phyloP scores from a whole-genome alignment of 2,113 vertebrate species.

The Tetrao urogallus region DNA sequence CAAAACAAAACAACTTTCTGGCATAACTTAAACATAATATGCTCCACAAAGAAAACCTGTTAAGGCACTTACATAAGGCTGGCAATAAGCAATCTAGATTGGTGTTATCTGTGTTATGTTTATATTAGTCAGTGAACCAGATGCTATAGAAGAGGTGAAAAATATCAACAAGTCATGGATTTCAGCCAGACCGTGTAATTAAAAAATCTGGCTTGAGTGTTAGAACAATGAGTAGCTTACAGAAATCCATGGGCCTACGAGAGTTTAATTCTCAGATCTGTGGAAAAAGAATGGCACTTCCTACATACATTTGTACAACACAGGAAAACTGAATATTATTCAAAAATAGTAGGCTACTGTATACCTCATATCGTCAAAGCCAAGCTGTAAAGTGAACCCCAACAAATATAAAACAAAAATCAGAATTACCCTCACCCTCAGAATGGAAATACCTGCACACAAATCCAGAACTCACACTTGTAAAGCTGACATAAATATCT shows the following conservation, averaged over 20 bases:
- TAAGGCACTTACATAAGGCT: not conserved
- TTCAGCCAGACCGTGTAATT: not conserved
- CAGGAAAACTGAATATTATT: not conserved
- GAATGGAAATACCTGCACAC: not conserved
- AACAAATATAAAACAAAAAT: not conserved
- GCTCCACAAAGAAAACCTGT: not conserved
- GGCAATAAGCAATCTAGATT: not conserved
- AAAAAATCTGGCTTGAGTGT: not conserved
- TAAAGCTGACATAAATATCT: not conserved
- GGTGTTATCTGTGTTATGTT: not conserved
- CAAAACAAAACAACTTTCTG: not conserved
- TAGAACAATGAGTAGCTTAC: not conserved
- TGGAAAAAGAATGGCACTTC: not conserved
- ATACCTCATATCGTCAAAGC: not conserved
- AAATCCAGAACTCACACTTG: not conserved
- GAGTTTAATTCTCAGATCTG: not conserved
- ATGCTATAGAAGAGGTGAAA: not conserved
- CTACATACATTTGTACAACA: not conserved
- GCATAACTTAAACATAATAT: not conserved
- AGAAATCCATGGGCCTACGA: not conserved
- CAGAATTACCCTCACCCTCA: accelerated
- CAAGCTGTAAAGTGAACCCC: not conserved
- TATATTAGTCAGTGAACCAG: not conserved
- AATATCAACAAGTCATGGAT: not conserved
- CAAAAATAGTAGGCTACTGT: not conserved